Evolutionary conservation across 2,113 vertebrate species (phyloP), one percentile per base, ranked within the genome.

Genomic region (Progne subis): DNA sequence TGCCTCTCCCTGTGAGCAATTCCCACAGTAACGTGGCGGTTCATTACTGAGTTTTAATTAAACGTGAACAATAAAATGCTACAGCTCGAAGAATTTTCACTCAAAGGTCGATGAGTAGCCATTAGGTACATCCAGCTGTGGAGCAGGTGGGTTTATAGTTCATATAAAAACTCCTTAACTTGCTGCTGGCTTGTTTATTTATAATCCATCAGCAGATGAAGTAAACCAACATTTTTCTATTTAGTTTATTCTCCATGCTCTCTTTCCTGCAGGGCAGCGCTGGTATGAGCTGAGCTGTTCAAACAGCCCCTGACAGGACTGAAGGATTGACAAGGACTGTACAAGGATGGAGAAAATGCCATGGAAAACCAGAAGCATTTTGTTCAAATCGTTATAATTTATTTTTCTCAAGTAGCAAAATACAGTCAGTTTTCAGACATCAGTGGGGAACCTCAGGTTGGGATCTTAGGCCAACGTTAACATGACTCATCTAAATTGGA

Each of bases 361-460:
- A 4, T 12, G 34, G 63, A n/a, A 67, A 69, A 24, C 25, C 43
- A 65, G 37, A 82, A 83, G 6, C 46, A 12, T 70, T 81, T 52
- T 71, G 12, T 56, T 44, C 6, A 32, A 61, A 55, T 31, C 0
- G 2, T 60, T 83, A 84, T 89, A 81, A 88, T 89, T 96, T 95
- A 95, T 95, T 94, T 90, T 91, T 56, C 43, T 56, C 31, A 29
- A 69, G 31, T 32, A 69, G 81, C 41, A 95, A 68, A 76, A 59
- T 76, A 85, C 63, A 63, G 70, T 79, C 89, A 91, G 28, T 79
- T 89, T 72, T 86, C 23, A 71, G 52, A 18, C 7, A 39, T 69
- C 5, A 5, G 5, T 46, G 46, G 32, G 39, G 68, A 90, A 14
- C 18, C 15, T 61, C 55, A n/a, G 15, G 63, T 43, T 82, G 29